Percentiles rank a stretch among this genome's conserved stretches.
phyloP scores from a whole-genome alignment of 1,140 invertebrate species.

The Lasaia peninsularis region DNA sequence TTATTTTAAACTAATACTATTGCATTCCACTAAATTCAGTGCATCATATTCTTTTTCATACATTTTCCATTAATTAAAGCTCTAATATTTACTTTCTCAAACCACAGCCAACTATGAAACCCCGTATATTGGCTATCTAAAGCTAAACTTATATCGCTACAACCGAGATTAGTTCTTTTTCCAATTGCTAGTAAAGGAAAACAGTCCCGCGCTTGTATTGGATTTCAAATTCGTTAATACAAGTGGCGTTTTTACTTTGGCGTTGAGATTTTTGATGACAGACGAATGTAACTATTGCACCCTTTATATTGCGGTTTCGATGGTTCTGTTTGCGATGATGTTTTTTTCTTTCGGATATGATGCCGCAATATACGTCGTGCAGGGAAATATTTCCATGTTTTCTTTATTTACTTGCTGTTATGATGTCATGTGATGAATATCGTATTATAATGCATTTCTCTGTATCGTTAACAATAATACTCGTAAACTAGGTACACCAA shows the following conservation, averaged over 20 bases:
- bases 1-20: too few species aligned
- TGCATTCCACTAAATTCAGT: too few species aligned
- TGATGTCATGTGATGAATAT: too few species aligned
- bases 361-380: background rate
- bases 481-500: too few species aligned
- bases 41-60: too few species aligned
- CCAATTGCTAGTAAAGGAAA: slow-evolving; percentile 35
- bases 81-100: too few species aligned
- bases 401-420: too few species aligned
- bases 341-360: background rate
- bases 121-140: background rate
- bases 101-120: too few species aligned
- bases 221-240: slow-evolving; percentile 65
- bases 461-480: too few species aligned
- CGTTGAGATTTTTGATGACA: slow-evolving; percentile 43
- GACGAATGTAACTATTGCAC: slow-evolving; percentile 25
- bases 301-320: slow-evolving; percentile 45
- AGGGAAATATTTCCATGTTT: background rate
- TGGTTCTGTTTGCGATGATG: slow-evolving; percentile 24
- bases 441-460: too few species aligned
- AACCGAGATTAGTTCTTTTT: slow-evolving; percentile 31
- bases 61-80: too few species aligned
- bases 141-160: background rate
- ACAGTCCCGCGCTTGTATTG: slow-evolving; percentile 44
- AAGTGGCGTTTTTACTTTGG: slow-evolving; percentile 51